These are phyloP conservation scores for Bujurquina vittata DNA, from an alignment of 2,113 vertebrate genomes.

Conservation along the genomic window DNA sequence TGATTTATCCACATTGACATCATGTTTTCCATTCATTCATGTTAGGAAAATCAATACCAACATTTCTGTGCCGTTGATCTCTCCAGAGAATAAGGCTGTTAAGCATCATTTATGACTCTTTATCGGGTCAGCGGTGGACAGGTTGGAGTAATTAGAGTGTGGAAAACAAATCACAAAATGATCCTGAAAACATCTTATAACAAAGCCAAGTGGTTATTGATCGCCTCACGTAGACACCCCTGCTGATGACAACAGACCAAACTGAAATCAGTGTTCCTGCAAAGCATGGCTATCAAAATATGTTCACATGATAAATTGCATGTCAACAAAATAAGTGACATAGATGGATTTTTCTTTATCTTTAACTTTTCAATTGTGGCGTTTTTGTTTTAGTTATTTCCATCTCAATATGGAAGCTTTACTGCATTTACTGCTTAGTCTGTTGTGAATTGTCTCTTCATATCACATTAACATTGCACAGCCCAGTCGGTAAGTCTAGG, in stretches of 20 bases:
- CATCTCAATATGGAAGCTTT: not conserved
- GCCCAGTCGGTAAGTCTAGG: constrained; percentile 40
- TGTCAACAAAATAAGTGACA: constrained; percentile 26
- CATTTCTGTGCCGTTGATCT: constrained; percentile 24
- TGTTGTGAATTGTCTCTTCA: constrained; percentile 51
- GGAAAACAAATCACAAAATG: constrained; percentile 52
- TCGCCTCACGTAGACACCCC: constrained; percentile 37
- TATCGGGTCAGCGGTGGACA: constrained; percentile 32
- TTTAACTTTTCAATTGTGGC: constrained; percentile 25
- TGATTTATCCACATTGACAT: constrained; percentile 13
- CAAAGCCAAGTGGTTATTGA: constrained; percentile 48
- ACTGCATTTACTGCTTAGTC: not conserved
- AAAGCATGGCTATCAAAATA: constrained; percentile 24
- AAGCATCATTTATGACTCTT: constrained; percentile 34
- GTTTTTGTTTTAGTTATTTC: not conserved
- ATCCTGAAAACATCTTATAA: constrained; percentile 25
- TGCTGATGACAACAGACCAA: constrained; percentile 37
- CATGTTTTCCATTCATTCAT: constrained; percentile 36
- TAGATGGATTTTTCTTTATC: not conserved
- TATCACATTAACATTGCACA: constrained; percentile 54
- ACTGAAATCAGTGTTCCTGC: constrained; percentile 27
- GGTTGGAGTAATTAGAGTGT: constrained; percentile 42
- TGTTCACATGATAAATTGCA: constrained; percentile 29
- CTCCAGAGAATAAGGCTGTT: constrained; percentile 34
- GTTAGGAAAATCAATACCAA: constrained; percentile 30